Percentiles rank a stretch among this genome's conserved stretches.
phyloP scores from a whole-genome alignment of 92 coral and sea anemone genomes.

The Plumapathes pennacea region DNA sequence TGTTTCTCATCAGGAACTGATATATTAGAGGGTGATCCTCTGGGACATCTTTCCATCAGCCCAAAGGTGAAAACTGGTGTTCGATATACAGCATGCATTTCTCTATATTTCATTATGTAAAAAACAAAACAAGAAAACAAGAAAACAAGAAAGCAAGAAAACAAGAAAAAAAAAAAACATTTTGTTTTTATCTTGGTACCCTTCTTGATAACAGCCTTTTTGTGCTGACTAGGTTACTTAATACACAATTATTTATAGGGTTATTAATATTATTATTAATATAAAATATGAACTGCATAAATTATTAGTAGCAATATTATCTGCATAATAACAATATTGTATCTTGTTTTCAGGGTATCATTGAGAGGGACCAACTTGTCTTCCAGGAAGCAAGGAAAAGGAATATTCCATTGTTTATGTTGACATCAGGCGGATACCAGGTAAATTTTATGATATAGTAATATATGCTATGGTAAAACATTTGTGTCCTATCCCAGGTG shows the following conservation, averaged over 20 bases:
- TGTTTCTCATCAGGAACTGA: conserved; percentile 67
- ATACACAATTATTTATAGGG: no score
- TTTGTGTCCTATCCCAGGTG: background rate
- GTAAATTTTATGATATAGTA: conserved; percentile 13
- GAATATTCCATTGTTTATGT: conserved; percentile 83
- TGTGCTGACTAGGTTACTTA: no score
- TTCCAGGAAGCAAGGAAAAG: conserved; percentile 74
- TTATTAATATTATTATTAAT: no score
- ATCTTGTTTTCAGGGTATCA: conserved; percentile 66
- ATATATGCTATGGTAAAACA: background rate
- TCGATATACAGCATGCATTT: no score
- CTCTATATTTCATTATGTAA: no score
- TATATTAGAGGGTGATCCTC: conserved; percentile 88
- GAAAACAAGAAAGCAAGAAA: no score
- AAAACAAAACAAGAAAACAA: no score
- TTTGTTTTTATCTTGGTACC: no score
- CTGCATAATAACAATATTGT: background rate
- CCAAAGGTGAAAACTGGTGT: conserved; percentile 77
- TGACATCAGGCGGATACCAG: conserved; percentile 99
- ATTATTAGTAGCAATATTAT: background rate
- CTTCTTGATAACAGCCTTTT: no score
- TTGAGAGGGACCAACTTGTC: conserved; percentile 91
- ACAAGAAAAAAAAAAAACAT: no score
- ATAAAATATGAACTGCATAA: no score
- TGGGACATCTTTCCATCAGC: conserved; percentile 83